Evolutionary conservation across 37 sponge, comb jelly and placozoan genomes (phyloP), one percentile per base, ranked within the genome.

Genomic region (Cliona cf. orientalis): DNA sequence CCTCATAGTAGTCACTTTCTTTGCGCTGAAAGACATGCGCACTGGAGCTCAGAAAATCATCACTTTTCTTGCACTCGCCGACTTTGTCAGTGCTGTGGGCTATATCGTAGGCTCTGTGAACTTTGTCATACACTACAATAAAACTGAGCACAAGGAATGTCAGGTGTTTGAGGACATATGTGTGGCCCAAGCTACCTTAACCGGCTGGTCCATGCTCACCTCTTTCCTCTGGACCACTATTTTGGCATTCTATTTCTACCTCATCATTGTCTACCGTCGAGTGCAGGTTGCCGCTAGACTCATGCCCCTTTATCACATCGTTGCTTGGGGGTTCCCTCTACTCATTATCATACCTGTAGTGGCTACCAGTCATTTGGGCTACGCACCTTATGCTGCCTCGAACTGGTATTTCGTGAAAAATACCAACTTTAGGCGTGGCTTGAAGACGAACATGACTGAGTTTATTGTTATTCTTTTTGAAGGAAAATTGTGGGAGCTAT

Each of bases 401-500:
- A 62, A 80, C 38, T 90, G 91, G 91, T 85, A 81, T 37, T 90
- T 74, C 43, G 71, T 84, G 22, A 59, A 67, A 21, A 29, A 62
- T 23, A 1, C 19, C 2, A 2, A 56, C 60, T 59, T 58, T 38
- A 26, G 11, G 2, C 39, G 19, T 35, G 31, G 2, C 32, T 55
- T 57, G 43, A 29, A 40, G 5, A 46, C 49, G 7, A 28, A 49
- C 31, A 14, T 36, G 25, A 21, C 21, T 7, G 1, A 49, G 7
- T 12, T 80, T 5, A 37, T 72, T 2, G 25, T 83, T 19, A 66
- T 82, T 26, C 28, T 82, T 17, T 3, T 79, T 43, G 80, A 80
- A 31, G 82, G 82, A 32, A 86, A 91, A 38, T 76, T 85, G 31
- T 91, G 91, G 91, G 86, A 86, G 67, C 49, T 91, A 12, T 26